Percentiles rank a stretch among this genome's conserved stretches.
Evolutionary conservation across 1,140 invertebrate genomes (phyloP).

Genomic region (Ips typographus): DNA sequence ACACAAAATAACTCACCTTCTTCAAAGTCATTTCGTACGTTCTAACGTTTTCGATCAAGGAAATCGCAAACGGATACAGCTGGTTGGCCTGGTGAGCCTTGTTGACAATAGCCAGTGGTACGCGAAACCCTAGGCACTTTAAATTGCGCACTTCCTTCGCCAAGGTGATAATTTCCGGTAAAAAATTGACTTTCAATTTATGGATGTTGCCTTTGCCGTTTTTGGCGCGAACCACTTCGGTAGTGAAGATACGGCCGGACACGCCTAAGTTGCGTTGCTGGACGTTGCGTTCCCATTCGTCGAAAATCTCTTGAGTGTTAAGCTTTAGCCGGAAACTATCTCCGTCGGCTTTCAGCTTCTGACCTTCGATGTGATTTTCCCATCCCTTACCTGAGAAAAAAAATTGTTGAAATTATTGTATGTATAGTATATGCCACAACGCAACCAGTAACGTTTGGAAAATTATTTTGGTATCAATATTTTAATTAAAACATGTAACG

Average conservation of each 20-base stretch:
- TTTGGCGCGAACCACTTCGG: conserved; percentile 82
- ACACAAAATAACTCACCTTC: conserved; percentile 68
- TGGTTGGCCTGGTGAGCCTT: conserved; percentile 99
- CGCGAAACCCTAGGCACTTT: conserved; percentile 94
- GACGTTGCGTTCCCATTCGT: conserved; percentile 95
- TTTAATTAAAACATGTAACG: too few relatives aligned
- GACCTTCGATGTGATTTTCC: conserved; percentile 99
- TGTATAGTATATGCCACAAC: too few relatives aligned
- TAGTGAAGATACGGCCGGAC: conserved; percentile 91
- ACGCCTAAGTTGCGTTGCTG: conserved; percentile 93
- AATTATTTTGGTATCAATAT: too few relatives aligned
- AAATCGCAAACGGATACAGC: conserved; percentile 98
- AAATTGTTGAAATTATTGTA: too few relatives aligned
- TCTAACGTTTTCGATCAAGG: conserved; percentile 94
- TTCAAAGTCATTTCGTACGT: conserved; percentile 96
- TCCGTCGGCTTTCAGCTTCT: conserved; percentile 96
- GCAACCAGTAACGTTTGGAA: too few relatives aligned
- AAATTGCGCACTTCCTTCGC: conserved; percentile 98
- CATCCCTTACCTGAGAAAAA: conserved; percentile 82
- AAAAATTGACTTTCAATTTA: conserved; percentile 94
- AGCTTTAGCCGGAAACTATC: conserved; percentile 96
- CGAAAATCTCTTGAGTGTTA: conserved; percentile 95
- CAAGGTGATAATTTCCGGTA: conserved; percentile 96
- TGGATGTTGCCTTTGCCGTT: conserved; percentile 86
- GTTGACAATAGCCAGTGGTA: conserved; percentile 97